Conservation (phyloP, 2,113 vertebrate genomes). For the Oceanodroma tethys region DNA sequence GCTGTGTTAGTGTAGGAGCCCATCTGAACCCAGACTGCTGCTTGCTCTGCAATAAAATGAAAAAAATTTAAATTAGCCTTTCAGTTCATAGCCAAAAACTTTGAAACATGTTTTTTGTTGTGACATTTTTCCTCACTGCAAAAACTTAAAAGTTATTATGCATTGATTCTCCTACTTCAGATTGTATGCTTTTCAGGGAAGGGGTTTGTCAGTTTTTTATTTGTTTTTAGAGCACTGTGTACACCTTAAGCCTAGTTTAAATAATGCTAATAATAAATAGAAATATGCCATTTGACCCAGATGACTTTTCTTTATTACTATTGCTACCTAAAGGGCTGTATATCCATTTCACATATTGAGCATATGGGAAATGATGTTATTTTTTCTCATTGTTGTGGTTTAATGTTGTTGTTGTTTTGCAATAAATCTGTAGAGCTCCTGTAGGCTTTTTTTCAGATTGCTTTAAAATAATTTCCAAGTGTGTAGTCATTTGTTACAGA, state of each 20-base stretch:
- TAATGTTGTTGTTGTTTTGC: constrained; percentile 26
- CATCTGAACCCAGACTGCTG: not conserved
- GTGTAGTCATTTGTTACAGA: constrained; percentile 42
- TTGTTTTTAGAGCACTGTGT: not conserved
- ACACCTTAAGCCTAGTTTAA: constrained; percentile 21
- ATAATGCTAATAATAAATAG: constrained; percentile 38
- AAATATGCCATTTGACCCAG: constrained; percentile 45
- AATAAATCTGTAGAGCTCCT: constrained; percentile 42
- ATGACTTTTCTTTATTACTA: constrained; percentile 46
- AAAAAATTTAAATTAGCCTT: not conserved
- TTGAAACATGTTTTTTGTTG: not conserved
- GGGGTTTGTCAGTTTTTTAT: not conserved
- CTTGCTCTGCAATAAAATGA: not conserved
- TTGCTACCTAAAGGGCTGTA: constrained; percentile 41
- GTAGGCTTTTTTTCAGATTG: constrained; percentile 45
- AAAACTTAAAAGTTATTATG: not conserved
- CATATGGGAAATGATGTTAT: constrained; percentile 26
- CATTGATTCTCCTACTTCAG: not conserved
- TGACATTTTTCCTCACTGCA: not conserved
- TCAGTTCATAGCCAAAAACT: not conserved
- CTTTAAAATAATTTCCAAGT: constrained; percentile 50
- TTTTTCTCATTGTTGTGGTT: constrained; percentile 26
- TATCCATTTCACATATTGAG: constrained; percentile 1
- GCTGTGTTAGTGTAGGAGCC: not conserved
- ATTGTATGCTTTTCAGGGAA: not conserved